Conservation (phyloP, 2,113 vertebrate species). For the Dicentrarchus labrax region DNA sequence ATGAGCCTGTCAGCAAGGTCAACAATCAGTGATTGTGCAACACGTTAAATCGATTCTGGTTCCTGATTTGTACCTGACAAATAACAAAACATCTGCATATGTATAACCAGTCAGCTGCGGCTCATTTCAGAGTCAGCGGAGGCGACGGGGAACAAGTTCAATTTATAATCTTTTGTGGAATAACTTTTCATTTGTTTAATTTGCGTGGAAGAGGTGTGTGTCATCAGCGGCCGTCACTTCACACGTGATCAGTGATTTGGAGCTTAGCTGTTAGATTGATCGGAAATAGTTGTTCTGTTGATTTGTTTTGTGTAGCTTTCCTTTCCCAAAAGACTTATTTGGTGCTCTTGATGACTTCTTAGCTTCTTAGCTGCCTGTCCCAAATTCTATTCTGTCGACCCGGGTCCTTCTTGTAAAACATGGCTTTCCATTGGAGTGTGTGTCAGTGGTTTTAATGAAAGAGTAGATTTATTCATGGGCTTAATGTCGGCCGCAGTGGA, state of each 20-base stretch:
- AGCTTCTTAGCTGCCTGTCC: neutral
- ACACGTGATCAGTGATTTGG: neutral
- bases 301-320: slow-evolving; percentile 29
- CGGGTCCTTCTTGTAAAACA: neutral
- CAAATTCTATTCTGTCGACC: neutral
- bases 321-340: slow-evolving; percentile 8
- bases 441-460: slow-evolving; percentile 58
- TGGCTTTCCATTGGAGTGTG: neutral
- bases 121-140: slow-evolving; percentile 3
- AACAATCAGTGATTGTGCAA: slow-evolving; percentile 3
- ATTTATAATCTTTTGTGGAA: slow-evolving; percentile 5
- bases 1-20: neutral
- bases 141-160: neutral
- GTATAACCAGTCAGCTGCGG: neutral
- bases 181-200: slow-evolving; percentile 1
- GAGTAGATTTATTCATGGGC: slow-evolving; percentile 52
- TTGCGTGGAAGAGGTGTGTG: slow-evolving; percentile 9
- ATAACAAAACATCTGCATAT: neutral
- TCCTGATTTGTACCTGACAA: slow-evolving; percentile 17
- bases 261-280: slow-evolving; percentile 16
- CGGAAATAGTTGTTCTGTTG: slow-evolving; percentile 8
- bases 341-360: slow-evolving; percentile 5
- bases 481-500: slow-evolving; percentile 34
- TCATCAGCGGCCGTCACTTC: slow-evolving; percentile 13
- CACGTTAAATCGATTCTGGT: neutral